Evolutionary conservation across 2,888 invertebrate genomes (phyloP), one percentile per base, ranked within the genome.

Genomic region (Apodemia zela): DNA sequence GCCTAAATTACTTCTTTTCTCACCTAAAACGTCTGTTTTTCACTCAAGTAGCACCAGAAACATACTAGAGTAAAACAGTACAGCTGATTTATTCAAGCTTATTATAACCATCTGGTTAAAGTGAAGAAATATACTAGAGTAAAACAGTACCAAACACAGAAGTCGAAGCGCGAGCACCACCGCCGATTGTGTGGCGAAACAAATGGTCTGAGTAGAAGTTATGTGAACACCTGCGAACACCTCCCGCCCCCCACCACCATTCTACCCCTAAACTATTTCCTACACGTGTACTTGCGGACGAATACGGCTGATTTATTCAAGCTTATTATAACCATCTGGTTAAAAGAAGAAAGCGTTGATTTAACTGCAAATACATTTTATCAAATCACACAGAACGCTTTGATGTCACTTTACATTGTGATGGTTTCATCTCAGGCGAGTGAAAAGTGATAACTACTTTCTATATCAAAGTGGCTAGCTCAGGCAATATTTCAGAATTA

Each of bases 151-250:
- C 18, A 18, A 51, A 21, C 18, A 4, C 18, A 8, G 3, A 5
- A 51, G 10, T 51, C 8, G 3, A 11, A 21, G 11, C 49, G 49
- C 17, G 18, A 51, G 18, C 18, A 2, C 11, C 49, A 11, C 38
- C 51, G 51, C 18, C 51, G 21, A 51, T 18, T 51, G 51, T 18
- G 51, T 51, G 51, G 51, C 51, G 51, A 51, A 51, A 51, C 51
- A 51, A 51, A 51, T 51, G 51, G 18, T 51, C 51, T 51, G 51
- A 51, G 51, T 18, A 51, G 51, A 51, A 51, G 51, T 51, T 51
- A 51, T 51, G 51, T 51, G 51, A 51, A 51, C 51, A 51, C 51
- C 51, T 51, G 51, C 51, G 51, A 51, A 11, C 33, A 33, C 33
- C 51, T 8, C 18, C 51, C 11, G 18, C 11, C 17, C 18, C 51